phyloP scores from a whole-genome alignment of 2,888 invertebrate species.

The Drosophila sordidula region DNA sequence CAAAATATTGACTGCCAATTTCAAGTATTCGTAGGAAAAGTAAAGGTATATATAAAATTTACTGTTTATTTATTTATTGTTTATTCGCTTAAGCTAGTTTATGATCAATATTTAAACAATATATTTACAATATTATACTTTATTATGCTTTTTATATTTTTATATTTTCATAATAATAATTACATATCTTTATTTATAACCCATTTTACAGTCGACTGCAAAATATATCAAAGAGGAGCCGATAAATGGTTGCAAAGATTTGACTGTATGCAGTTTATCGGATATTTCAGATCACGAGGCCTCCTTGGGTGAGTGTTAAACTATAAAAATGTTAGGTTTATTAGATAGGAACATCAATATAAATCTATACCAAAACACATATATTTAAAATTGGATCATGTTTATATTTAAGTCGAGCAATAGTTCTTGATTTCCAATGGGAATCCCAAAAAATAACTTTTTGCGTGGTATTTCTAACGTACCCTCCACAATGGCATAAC shows the following conservation, averaged over 20 bases:
- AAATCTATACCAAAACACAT: no score
- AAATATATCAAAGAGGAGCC: constrained; percentile 84
- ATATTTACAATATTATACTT: no score
- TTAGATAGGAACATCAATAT: no score
- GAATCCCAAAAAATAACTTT: constrained; percentile 1
- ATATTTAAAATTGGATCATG: background rate
- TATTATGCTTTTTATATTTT: no score
- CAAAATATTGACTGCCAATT: no score
- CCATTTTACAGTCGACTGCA: constrained; percentile 75
- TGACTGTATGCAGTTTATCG: constrained; percentile 94
- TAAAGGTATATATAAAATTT: no score
- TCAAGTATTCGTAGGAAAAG: no score
- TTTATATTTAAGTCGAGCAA: no score
- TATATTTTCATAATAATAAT: background rate
- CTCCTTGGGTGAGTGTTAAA: constrained; percentile 91
- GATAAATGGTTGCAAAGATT: constrained; percentile 89
- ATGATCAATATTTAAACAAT: no score
- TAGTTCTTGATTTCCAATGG: background rate
- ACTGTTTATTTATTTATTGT: no score
- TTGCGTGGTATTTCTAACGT: background rate
- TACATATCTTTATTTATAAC: background rate
- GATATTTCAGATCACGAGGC: constrained; percentile 96
- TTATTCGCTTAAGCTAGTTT: no score
- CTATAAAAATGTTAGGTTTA: no score
- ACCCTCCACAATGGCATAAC: constrained; percentile 8